Percentiles rank a stretch among this genome's conserved stretches.
Conservation (phyloP, 2,888 invertebrate genomes). For the Gonocerus acuteangulatus region DNA sequence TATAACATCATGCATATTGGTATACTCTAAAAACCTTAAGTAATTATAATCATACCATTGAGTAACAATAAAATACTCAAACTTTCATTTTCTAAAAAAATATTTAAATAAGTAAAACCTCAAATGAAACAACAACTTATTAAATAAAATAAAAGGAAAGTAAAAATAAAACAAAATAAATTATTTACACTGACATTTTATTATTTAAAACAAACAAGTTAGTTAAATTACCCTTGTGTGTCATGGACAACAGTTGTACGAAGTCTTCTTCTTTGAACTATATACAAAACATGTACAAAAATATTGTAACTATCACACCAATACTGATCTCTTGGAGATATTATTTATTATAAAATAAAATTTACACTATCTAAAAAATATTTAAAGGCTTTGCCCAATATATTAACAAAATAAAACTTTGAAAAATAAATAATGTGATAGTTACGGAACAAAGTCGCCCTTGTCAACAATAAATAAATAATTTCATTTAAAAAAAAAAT, state of each 20-base stretch:
- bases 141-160: constrained; percentile 7
- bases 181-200: constrained; percentile 26
- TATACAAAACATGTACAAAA: constrained; percentile 31
- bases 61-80: too few relatives aligned
- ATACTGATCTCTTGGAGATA: constrained; percentile 4
- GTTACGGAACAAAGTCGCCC: constrained; percentile 23
- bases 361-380: too few relatives aligned
- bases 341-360: neutral
- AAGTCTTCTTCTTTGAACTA: constrained; percentile 21
- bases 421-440: constrained; percentile 16
- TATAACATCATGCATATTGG: neutral
- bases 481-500: constrained; percentile 9
- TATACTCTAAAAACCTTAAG: too few relatives aligned
- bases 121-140: too few relatives aligned
- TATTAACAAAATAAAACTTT: neutral
- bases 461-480: constrained; percentile 27
- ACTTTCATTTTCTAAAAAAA: neutral
- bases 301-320: constrained; percentile 31
- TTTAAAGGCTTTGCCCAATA: neutral
- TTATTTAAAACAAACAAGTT: constrained; percentile 34
- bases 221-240: constrained; percentile 29
- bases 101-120: too few relatives aligned
- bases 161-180: constrained; percentile 27
- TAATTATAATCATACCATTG: too few relatives aligned
- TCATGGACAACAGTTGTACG: constrained; percentile 27